Base-by-base conservation (phyloP, 2,113 vertebrate genomes). In the Etheostoma spectabile region DNA sequence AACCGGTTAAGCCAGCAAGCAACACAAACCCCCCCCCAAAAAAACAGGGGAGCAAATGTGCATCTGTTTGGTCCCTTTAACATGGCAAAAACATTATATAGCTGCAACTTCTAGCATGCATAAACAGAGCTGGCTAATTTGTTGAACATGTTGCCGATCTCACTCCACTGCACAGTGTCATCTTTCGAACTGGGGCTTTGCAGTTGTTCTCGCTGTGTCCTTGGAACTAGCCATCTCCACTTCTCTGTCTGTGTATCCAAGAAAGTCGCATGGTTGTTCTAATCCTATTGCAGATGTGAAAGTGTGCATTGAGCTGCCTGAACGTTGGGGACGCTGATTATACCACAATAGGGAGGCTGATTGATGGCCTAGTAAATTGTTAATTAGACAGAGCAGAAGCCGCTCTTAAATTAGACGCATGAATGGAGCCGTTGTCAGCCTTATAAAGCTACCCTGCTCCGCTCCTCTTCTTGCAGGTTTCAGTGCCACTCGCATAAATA, bases 351-450 rank as follows among this genome's bases (percentile, higher is more conserved):
- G 90, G 80, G 87, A 81, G 85, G 78, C 83, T 93, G 94, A 95
- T 86, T 91, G 93, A 95, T 94, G 93, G 90, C 82, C 90, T 93
- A 87, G 92, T 96, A 95, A 96, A 96, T 96, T 95, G 93, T 96
- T 95, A 95, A 95, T 95, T 94, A 95, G 94, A 92, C 90, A 76
- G 91, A 91, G 92, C 84, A 91, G 92, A 94, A 92, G 87, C 88
- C 53, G 91, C 85, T 94, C 93, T 93, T 95, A 95, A 95, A 95
- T 96, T 95, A 96, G 93, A 92, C 74, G 90, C 86, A 77, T 88
- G 91, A 94, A 90, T 91, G 78, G 90, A 93, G 90, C 85, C 65
- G 89, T 91, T 94, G 94, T 95, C 93, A 84, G 91, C 85, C 89
- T 84, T 70, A 93, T 93, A 94, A 93, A 88, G 94, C 93, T 93